Evolutionary conservation across 1,140 invertebrate genomes (phyloP).

Genomic region (Micrasema minimum): DNA sequence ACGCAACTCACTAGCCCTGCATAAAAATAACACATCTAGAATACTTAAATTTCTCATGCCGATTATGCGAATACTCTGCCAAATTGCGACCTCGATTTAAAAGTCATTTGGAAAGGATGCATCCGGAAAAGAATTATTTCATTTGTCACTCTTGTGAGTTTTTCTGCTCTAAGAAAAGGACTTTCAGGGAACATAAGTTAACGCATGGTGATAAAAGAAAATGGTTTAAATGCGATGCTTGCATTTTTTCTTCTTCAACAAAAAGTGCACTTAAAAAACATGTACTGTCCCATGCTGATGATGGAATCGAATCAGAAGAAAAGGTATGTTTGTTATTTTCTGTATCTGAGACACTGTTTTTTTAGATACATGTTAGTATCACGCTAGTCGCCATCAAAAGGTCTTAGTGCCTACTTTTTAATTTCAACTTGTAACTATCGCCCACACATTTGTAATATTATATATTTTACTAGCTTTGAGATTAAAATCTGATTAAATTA

Average conservation of each 20-base stretch:
- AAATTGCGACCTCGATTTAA: constrained; percentile 14
- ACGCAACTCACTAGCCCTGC: not conserved
- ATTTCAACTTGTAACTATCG: too few species aligned
- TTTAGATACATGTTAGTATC: too few species aligned
- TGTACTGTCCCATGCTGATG: not conserved
- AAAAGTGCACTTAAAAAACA: constrained; percentile 21
- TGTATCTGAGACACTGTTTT: too few species aligned
- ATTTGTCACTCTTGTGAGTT: constrained; percentile 27
- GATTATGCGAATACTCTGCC: constrained; percentile 6
- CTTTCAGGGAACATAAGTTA: constrained; percentile 7
- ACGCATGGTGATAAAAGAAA: constrained; percentile 7
- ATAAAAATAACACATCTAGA: constrained; percentile 22
- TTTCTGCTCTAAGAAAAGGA: constrained; percentile 2
- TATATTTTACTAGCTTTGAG: too few species aligned
- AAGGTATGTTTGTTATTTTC: too few species aligned
- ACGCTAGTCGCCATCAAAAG: too few species aligned
- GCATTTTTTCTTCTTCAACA: constrained; percentile 4
- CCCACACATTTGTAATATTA: too few species aligned
- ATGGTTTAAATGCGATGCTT: constrained; percentile 17
- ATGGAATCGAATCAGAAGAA: not conserved
- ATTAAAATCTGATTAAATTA: too few species aligned
- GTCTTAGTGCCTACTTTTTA: too few species aligned
- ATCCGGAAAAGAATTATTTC: constrained; percentile 18
- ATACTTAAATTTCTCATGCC: not conserved
- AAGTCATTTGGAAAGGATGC: constrained; percentile 19